Evolutionary conservation across 2,113 vertebrate species (phyloP), one percentile per base, ranked within the genome.

Genomic region (Turnix velox): DNA sequence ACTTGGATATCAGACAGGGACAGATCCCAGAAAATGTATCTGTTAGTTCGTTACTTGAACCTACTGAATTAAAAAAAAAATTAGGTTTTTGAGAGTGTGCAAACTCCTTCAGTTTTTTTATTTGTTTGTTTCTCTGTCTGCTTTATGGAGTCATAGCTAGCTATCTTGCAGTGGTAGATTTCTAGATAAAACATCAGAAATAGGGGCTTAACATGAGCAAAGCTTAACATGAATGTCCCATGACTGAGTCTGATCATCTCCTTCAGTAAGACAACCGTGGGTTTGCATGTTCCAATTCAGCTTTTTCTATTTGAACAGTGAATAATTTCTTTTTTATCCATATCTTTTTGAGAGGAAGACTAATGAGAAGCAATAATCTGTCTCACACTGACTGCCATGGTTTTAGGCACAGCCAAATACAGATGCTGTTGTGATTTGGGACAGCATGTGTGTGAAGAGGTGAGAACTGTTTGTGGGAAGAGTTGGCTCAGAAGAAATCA

Each of bases 381-480:
- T 55, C 45, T 12, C 5, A 14, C 4, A 3, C 11, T 22, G 16
- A 0, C 49, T 19, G 10, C 17, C 0, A 0, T 18, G 33, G 6
- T 65, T 4, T 72, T 61, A 72, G 48, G 24, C 25, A 24, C 5
- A 52, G 30, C 3, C 1, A 1, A 27, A 14, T 31, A 23, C 5
- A 40, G n/a, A 51, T 5, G 18, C n/a, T 27, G 37, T 15, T 42
- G 15, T 72, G 57, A 8, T 63, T 67, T 68, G 66, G 28, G 48
- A 25, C 33, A 77, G 18, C 0, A 1, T 4, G 63, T 87, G 46
- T 1, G 2, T 25, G 45, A 75, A 8, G 22, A 58, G n/a, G 55
- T 58, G 30, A 46, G 27, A 30, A 73, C 18, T 0, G 1, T 5
- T 74, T 89, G n/a, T 0, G 2, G 27, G 55, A 77, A 8, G n/a